Conservation (phyloP, 1,140 invertebrate species). For the Hormaphis cornu region DNA sequence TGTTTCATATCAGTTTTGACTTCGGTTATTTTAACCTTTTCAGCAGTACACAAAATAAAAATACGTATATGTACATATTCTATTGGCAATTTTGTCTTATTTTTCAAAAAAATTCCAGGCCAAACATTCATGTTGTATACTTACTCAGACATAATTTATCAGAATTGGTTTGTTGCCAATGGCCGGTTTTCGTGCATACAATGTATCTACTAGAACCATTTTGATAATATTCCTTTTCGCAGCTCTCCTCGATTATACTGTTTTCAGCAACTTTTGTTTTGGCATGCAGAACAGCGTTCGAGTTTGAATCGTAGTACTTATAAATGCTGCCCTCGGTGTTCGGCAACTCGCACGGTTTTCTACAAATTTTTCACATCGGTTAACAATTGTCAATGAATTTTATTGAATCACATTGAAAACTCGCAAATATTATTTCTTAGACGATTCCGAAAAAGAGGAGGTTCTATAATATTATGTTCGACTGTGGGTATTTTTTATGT, state of each 20-base stretch:
- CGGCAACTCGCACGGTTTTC: not conserved
- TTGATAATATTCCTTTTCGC: not conserved
- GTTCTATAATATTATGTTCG: not conserved
- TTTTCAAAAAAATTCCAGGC: too few species aligned
- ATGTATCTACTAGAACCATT: not conserved
- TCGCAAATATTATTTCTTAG: too few species aligned
- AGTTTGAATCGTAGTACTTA: not conserved
- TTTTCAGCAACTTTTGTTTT: not conserved
- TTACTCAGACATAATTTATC: constrained; percentile 1
- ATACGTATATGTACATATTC: too few species aligned
- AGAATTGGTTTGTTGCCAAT: not conserved
- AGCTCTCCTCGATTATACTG: not conserved
- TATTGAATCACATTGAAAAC: too few species aligned
- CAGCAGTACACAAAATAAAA: too few species aligned
- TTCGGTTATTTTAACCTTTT: too few species aligned
- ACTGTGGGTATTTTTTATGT: too few species aligned
- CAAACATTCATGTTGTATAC: not conserved
- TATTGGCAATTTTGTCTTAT: too few species aligned
- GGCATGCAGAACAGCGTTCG: not conserved
- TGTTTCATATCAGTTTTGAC: too few species aligned
- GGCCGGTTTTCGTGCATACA: not conserved
- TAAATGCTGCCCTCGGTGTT: not conserved
- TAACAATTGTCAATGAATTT: too few species aligned
- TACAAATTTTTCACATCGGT: not conserved
- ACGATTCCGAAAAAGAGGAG: too few species aligned